These are phyloP conservation scores for Conger conger DNA, from an alignment of 2,113 vertebrate species.

Conservation along the genomic window DNA sequence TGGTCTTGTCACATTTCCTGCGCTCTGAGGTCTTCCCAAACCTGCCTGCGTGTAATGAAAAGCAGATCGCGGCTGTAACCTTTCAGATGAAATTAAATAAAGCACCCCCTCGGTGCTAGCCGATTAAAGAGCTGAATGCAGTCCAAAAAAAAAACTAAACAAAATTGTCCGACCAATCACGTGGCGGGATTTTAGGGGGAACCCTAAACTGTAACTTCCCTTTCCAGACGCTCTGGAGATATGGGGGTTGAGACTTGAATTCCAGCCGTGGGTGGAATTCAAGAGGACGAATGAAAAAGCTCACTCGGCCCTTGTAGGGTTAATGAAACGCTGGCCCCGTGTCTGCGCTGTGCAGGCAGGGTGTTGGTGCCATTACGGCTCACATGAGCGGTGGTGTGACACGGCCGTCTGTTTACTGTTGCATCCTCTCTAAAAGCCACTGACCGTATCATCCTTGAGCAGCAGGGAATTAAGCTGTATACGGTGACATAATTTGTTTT, in stretches of 20 bases:
- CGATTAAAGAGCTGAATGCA: too few species aligned
- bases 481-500: not conserved
- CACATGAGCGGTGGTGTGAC: not conserved
- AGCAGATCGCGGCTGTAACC: not conserved
- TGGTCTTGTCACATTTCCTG: not conserved
- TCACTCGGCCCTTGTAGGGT: not conserved
- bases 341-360: not conserved
- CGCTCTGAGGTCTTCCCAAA: not conserved
- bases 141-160: too few species aligned
- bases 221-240: not conserved
- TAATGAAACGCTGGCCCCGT: not conserved
- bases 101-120: not conserved
- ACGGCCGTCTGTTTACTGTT: not conserved
- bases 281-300: not conserved
- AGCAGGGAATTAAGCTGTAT: not conserved
- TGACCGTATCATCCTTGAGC: not conserved
- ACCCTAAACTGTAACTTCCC: not conserved
- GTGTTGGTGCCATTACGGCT: not conserved
- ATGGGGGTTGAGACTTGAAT: too few species aligned
- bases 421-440: not conserved
- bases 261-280: not conserved
- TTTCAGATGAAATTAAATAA: not conserved
- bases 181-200: not conserved
- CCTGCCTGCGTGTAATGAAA: not conserved
- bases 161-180: too few species aligned